Evolutionary conservation across 1,140 invertebrate genomes (phyloP).

Genomic region (Ganaspis sp.): DNA sequence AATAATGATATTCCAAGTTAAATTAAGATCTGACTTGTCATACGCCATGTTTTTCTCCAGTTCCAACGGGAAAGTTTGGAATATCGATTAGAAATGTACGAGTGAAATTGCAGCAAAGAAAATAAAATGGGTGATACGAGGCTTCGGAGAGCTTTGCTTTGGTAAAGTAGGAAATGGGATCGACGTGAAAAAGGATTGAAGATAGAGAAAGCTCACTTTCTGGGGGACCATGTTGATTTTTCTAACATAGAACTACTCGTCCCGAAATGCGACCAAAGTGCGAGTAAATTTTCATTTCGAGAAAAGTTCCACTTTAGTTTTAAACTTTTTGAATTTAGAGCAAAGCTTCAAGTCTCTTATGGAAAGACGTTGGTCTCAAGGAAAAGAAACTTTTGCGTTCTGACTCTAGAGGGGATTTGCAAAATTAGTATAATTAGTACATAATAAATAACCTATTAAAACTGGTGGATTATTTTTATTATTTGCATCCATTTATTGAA

Average conservation of each 20-base stretch:
- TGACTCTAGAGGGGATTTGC: background rate
- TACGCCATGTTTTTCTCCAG: constrained; percentile 1
- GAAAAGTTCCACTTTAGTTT: background rate
- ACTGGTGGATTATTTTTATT: too few relatives aligned
- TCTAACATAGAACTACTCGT: background rate
- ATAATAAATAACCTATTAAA: too few relatives aligned
- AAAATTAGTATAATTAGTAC: too few relatives aligned
- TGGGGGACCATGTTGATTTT: constrained; percentile 10
- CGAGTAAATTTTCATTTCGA: background rate
- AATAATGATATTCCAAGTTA: background rate
- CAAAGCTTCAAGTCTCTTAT: background rate
- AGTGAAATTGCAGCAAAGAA: background rate
- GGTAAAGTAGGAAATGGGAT: background rate
- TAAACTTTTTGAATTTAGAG: background rate
- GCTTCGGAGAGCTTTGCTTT: background rate
- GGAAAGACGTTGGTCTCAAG: background rate
- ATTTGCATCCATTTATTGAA: too few relatives aligned
- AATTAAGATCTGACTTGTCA: background rate
- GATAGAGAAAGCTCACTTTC: background rate
- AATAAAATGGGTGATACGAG: background rate
- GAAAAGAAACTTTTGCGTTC: background rate
- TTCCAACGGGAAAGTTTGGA: background rate
- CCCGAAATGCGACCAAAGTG: background rate
- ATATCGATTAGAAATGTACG: background rate
- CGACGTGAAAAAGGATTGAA: background rate